Evolutionary conservation across 2,113 vertebrate genomes (phyloP).

Genomic region (Hymenochirus boettgeri): DNA sequence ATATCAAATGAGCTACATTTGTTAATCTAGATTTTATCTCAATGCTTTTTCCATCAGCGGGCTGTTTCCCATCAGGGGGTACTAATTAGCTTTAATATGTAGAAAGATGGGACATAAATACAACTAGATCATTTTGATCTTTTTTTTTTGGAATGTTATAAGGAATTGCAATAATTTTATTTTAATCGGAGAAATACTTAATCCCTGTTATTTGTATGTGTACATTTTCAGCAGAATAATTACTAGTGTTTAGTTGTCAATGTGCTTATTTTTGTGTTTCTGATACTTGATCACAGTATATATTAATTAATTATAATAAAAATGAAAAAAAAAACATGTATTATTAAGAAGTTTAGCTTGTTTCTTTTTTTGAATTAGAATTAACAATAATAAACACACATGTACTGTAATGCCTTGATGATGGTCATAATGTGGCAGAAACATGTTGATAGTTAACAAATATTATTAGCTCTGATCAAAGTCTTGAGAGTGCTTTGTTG

Average conservation of each 20-base stretch:
- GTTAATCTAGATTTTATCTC: conserved; percentile 78
- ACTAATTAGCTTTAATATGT: conserved; percentile 75
- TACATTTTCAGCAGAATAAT: conserved; percentile 11
- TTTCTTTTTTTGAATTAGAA: no score
- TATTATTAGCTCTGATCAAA: no score
- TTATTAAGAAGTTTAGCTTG: no score
- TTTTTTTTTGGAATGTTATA: conserved; percentile 62
- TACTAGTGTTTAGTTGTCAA: not conserved
- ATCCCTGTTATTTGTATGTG: conserved; percentile 27
- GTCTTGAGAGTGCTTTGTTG: no score
- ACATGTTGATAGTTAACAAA: no score
- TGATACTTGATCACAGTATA: no score
- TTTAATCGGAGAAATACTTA: conserved; percentile 35
- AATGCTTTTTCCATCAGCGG: conserved; percentile 71
- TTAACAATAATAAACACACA: no score
- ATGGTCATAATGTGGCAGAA: no score
- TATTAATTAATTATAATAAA: no score
- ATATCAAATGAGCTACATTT: conserved; percentile 82
- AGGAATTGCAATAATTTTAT: conserved; percentile 46
- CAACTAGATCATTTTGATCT: conserved; percentile 69
- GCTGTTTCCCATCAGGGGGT: conserved; percentile 73
- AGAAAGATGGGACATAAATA: conserved; percentile 70
- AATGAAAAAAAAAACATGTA: no score
- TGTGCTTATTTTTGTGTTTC: no score
- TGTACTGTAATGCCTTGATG: no score